Conservation (phyloP, 2,113 vertebrate genomes). For the Oreotrochilus melanogaster region DNA sequence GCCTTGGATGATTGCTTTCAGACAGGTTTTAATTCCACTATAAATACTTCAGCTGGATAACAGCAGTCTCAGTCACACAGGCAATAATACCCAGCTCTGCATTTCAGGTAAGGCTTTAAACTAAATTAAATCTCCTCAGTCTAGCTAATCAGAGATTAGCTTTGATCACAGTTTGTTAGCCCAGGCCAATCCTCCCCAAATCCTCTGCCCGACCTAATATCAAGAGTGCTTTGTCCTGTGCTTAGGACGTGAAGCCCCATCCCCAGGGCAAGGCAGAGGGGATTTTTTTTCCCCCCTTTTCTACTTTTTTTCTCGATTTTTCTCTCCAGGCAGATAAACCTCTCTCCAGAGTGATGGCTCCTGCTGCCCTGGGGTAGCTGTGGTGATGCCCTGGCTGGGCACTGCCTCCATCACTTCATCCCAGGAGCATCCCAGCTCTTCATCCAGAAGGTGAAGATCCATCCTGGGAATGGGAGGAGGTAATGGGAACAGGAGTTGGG, state of each 20-base stretch:
- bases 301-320: accelerated
- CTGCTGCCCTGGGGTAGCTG: background rate
- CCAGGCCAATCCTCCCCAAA: constrained; percentile 26
- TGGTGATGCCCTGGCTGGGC: background rate
- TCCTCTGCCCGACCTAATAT: constrained; percentile 9
- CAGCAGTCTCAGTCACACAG: background rate
- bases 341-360: background rate
- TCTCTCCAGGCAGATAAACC: accelerated
- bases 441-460: no score
- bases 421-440: background rate
- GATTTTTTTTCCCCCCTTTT: background rate
- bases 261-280: background rate
- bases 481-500: background rate
- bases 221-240: background rate
- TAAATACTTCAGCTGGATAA: constrained; percentile 32
- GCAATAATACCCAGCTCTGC: constrained; percentile 52
- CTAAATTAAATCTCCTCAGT: constrained; percentile 47
- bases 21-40: constrained; percentile 43
- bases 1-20: constrained; percentile 36
- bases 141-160: constrained; percentile 67
- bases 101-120: constrained; percentile 62
- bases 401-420: background rate
- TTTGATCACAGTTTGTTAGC: constrained; percentile 43
- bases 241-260: accelerated
- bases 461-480: background rate